Evolutionary conservation across 2,888 invertebrate species (phyloP).

Genomic region (Philopedon plagiatum): DNA sequence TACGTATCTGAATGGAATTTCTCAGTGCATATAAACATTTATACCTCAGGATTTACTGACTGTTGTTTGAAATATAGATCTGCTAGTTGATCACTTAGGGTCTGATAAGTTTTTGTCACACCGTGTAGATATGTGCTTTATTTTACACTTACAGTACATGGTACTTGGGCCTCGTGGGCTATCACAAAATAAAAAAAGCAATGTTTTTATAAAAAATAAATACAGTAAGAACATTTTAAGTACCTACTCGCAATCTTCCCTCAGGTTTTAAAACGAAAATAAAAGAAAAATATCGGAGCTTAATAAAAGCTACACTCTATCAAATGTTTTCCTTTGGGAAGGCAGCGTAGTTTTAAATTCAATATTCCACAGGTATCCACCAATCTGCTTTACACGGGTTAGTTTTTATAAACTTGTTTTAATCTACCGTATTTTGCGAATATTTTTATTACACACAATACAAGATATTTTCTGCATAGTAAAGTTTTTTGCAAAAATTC

Average conservation of each 20-base stretch:
- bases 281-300: not conserved
- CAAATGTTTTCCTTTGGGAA: constrained; percentile 23
- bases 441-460: not conserved
- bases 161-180: no score
- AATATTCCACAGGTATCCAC: constrained; percentile 26
- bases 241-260: not conserved
- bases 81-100: no score
- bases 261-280: not conserved
- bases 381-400: constrained; percentile 19
- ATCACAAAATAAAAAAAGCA: no score
- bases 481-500: not conserved
- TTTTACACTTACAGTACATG: no score
- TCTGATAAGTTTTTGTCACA: no score
- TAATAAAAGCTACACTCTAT: constrained; percentile 34
- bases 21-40: no score
- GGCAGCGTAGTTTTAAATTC: constrained; percentile 22
- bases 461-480: not conserved
- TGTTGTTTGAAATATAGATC: no score
- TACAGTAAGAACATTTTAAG: no score
- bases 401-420: constrained; percentile 27
- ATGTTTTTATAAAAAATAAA: no score
- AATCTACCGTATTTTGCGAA: constrained; percentile 13
- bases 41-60: no score
- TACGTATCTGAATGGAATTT: no score
- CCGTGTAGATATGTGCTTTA: no score